Base-by-base conservation (phyloP, 1,140 invertebrate genomes). In the Hyphantria cunea region DNA sequence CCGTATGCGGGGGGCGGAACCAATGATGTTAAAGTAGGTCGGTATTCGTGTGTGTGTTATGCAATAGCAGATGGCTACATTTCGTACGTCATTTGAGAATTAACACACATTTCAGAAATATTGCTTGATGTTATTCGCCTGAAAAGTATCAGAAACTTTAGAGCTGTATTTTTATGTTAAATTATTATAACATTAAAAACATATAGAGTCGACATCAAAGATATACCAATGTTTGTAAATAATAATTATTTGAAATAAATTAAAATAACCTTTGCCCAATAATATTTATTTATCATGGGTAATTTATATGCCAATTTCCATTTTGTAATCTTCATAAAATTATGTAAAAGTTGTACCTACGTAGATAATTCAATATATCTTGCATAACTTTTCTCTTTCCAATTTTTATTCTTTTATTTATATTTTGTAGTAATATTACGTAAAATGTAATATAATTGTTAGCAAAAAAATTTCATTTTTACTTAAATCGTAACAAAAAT, bases 401-500 rank as follows among this genome's bases (percentile, higher is more conserved):
- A 3, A 47, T 47, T 47, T 47, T 47, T 47, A 17, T 45, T 13
- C 8, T 1, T 39, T 39, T 39, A 47, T 31, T 15, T 1, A 47
- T 13, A 42, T 25, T 3, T 3, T 25, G 17, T 5, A 25, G 17
- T 25, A 13, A 45, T 45, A 13, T 53, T 32, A 17, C 44, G 41
- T 47, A 42, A 56, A 47, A 58, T n/a, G n/a, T n/a, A n/a, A n/a
- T n/a, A n/a, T n/a, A n/a, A n/a, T n/a, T n/a, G n/a, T n/a, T n/a
- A n/a, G n/a, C n/a, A 58, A 48, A 56, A 37, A 58, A 58, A 32
- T 39, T 58, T 70, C 45, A 44, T 53, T 64, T 71, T 75, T 71
- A 78, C 73, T 60, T 69, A 73, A 67, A 69, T 73, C 61, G 48
- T 63, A 78, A 63, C 66, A 78, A 78, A 78, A 78, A 60, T 69